Conservation (phyloP, 1,140 invertebrate species). For the Drosophila funebris region DNA sequence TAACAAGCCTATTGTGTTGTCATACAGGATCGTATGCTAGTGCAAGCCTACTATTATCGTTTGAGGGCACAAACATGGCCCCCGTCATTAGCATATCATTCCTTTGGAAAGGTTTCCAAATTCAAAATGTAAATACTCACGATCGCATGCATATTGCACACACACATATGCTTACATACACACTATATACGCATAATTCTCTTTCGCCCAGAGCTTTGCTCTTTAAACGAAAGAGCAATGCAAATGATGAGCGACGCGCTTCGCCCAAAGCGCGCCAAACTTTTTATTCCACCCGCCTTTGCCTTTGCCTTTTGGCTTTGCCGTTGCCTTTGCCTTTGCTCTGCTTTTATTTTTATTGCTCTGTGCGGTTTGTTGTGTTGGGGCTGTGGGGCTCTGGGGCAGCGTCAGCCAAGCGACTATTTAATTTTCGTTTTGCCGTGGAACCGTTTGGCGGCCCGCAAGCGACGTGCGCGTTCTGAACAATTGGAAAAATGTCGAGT, state of each 20-base stretch:
- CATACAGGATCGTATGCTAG: no score
- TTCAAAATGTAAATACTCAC: background rate
- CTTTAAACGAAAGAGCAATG: slow-evolving; percentile 50
- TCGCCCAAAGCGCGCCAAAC: slow-evolving; percentile 69
- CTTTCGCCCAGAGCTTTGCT: slow-evolving; percentile 33
- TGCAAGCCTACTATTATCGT: no score
- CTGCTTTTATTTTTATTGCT: slow-evolving; percentile 80
- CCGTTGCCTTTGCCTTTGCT: slow-evolving; percentile 48
- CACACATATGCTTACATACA: background rate
- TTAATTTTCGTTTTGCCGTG: slow-evolving; percentile 78
- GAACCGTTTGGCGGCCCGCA: slow-evolving; percentile 58
- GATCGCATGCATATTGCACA: background rate
- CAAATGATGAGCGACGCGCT: slow-evolving; percentile 51
- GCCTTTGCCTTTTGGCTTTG: background rate
- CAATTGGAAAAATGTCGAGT: slow-evolving; percentile 39
- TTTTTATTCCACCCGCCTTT: slow-evolving; percentile 46
- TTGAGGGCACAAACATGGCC: no score
- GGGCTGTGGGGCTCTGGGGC: slow-evolving; percentile 31
- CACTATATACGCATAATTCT: slow-evolving; percentile 8
- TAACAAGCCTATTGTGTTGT: no score
- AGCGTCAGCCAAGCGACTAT: slow-evolving; percentile 54
- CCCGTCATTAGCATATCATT: no score
- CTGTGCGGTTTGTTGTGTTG: slow-evolving; percentile 51
- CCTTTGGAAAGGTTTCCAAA: background rate
- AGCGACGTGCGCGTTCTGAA: slow-evolving; percentile 33